A percentile compares a stretch with the other conserved stretches of the same genome.
Evolutionary conservation across 2,797 vertebrate species (phyloP).

Genomic region (Spondyliosoma cantharus): DNA sequence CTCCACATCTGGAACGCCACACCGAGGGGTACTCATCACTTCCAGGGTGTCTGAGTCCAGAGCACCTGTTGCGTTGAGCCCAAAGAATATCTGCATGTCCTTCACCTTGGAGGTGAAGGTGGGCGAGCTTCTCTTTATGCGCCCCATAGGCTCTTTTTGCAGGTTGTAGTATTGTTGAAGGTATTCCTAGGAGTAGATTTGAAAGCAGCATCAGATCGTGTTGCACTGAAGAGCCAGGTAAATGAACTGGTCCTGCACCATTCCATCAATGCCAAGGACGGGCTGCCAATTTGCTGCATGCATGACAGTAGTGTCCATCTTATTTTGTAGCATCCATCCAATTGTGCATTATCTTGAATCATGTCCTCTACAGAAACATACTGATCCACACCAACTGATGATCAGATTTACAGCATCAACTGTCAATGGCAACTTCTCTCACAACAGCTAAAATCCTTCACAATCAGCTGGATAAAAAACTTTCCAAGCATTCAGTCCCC

Average conservation of each 20-base stretch:
- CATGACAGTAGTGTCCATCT: not conserved
- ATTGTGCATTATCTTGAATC: not conserved
- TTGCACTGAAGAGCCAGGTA: not conserved
- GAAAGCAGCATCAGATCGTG: slow-evolving; percentile 20
- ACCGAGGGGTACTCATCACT: slow-evolving; percentile 82
- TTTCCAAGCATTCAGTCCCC: not conserved
- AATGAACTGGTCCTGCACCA: not conserved
- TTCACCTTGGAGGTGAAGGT: slow-evolving; percentile 81
- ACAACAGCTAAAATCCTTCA: slow-evolving; percentile 13
- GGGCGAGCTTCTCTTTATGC: slow-evolving; percentile 74
- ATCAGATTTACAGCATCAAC: not conserved
- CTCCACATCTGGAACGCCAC: slow-evolving; percentile 84
- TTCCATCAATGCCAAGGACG: not conserved
- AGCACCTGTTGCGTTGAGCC: slow-evolving; percentile 81
- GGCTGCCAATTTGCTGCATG: not conserved
- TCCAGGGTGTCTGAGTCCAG: slow-evolving; percentile 78
- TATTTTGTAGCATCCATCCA: not conserved
- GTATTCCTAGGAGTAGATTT: slow-evolving; percentile 77
- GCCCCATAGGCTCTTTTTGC: slow-evolving; percentile 65
- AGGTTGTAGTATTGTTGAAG: slow-evolving; percentile 82
- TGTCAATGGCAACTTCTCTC: not conserved
- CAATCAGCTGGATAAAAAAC: slow-evolving; percentile 8
- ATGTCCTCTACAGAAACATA: not conserved
- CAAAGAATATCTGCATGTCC: slow-evolving; percentile 86
- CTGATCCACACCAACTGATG: not conserved